Evolutionary conservation across 2,113 vertebrate genomes (phyloP).

Genomic region (Cichladusa arquata): DNA sequence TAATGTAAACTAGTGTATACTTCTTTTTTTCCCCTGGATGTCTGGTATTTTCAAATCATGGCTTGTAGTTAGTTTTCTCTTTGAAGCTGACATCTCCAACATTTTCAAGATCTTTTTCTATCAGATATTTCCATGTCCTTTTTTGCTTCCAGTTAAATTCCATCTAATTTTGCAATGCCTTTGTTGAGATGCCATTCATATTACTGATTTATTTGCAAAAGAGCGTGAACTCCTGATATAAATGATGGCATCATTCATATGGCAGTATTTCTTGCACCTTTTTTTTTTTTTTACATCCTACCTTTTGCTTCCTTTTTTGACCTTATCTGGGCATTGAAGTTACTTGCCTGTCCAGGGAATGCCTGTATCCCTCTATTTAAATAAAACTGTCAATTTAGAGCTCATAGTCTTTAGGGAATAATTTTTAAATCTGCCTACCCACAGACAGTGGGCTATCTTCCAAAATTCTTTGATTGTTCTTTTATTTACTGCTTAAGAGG

Average conservation of each 20-base stretch:
- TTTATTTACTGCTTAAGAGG: slow-evolving; percentile 9
- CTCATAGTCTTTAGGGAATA: background rate
- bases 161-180: background rate
- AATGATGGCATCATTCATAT: background rate
- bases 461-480: background rate
- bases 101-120: background rate
- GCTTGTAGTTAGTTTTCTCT: background rate
- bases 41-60: background rate
- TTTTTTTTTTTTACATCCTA: background rate
- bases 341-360: background rate
- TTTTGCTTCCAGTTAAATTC: background rate
- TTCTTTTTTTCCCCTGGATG: background rate
- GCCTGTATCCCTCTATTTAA: background rate
- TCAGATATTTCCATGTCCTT: background rate
- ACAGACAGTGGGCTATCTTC: background rate
- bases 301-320: background rate
- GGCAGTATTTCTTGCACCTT: background rate
- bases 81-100: background rate
- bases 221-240: background rate
- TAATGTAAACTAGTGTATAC: background rate
- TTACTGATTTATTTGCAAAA: background rate
- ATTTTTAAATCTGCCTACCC: background rate
- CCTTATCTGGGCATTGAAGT: background rate
- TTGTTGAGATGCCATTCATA: background rate
- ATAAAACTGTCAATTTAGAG: background rate